Base-by-base conservation (phyloP, 2,888 invertebrate species). In the Choristoneura rosaceana region DNA sequence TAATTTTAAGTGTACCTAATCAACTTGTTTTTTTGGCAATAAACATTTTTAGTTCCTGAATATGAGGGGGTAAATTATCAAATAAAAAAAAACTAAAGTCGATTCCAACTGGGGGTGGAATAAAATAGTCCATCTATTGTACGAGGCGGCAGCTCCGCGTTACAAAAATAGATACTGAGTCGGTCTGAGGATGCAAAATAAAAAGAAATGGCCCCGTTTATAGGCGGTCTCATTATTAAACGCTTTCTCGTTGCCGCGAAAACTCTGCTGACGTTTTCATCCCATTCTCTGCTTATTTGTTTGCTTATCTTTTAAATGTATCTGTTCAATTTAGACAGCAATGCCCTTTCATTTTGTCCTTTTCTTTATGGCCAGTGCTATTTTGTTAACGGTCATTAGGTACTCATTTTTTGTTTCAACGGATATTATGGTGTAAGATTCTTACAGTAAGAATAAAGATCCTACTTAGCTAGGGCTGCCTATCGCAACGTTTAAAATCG, bases 221-320 rank as follows among this genome's bases (percentile, higher is more conserved):
- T 86, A 83, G 84, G 80, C 86, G 82, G 85, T 83, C 86, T 86
- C 86, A 87, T 87, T 90, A 89, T 89, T 87, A 90, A 88, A 86
- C 85, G 85, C 79, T 89, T 86, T 87, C 83, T 85, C 80, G 76
- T 79, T 81, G 76, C 79, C 81, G 79, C 78, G 81, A 82, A 84
- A 85, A 85, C 84, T 79, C 79, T 82, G 75, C 71, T 69, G 74
- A 74, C 75, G 75, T 77, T 80, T 78, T 75, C 77, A 77, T 80
- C 76, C 73, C 73, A 69, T 74, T 76, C 74, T 76, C 77, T 65
- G 62, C 68, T 71, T 76, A 70, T 75, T 75, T 75, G 74, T 76
- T 80, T 77, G 79, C 80, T 86, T 84, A 83, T 75, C 75, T 77
- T 78, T 77, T 76, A 79, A 71, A 74, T 67, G 61, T 74, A 70